Evolutionary conservation across 2,797 vertebrate genomes (phyloP).

Genomic region (Simalia tracyae): DNA sequence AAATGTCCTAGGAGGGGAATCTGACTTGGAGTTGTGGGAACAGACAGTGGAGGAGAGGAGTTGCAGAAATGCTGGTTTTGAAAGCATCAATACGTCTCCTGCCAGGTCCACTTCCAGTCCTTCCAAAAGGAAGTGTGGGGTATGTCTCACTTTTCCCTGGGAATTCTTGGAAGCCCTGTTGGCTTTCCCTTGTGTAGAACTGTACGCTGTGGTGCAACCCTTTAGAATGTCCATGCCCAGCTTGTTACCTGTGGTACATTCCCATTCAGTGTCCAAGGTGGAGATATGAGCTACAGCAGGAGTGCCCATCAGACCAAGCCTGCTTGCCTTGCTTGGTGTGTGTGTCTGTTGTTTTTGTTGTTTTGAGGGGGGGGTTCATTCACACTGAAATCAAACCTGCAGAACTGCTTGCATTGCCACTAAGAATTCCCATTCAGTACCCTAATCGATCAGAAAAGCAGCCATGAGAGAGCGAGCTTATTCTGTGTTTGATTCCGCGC

Average conservation of each 20-base stretch:
- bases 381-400: neutral
- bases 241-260: neutral
- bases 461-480: neutral
- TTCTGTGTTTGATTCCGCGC: neutral
- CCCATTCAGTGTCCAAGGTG: neutral
- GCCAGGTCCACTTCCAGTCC: no score
- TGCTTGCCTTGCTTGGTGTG: neutral
- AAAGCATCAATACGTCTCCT: neutral
- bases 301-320: no score
- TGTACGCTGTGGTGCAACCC: neutral
- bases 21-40: neutral
- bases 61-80: neutral
- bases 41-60: neutral
- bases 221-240: neutral
- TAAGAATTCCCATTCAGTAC: no score
- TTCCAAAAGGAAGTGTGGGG: neutral
- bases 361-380: neutral
- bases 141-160: no score
- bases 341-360: no score
- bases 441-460: neutral
- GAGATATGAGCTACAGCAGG: no score
- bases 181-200: neutral
- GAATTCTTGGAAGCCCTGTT: neutral
- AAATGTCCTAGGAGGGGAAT: neutral
- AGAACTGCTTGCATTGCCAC: neutral